Base-by-base conservation (phyloP, 1,140 invertebrate genomes). In the Drosophila elegans region DNA sequence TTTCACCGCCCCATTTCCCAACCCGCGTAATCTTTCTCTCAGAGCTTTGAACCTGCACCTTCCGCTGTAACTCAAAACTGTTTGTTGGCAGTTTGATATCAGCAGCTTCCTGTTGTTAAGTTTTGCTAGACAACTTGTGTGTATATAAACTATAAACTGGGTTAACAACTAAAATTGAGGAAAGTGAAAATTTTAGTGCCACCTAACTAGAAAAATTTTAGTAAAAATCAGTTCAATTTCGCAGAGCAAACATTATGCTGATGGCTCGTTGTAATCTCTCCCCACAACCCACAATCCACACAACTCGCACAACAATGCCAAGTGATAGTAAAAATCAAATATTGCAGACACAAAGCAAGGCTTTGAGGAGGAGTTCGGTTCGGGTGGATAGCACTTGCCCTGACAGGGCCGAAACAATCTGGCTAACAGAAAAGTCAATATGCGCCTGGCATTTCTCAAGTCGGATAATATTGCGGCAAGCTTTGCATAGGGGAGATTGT, bases 81-180 rank as follows among this genome's bases (percentile, higher is more conserved):
- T 88, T 81, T 74, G 81, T 44, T 85, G 78, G 49, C 82, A 74
- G 60, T 51, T 56, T 64, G 83, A 88, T 86, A 88, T 88, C 83
- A 89, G 84, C 84, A 61, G 76, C 67, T 83, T 88, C 83, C 83
- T 88, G 83, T 88, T 88, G 79, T 77, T 89, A 89, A 83, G 84
- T 88, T 86, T 73, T 52, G 54, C 46, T 45, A 56, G 56, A 45
- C 41, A 78, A 71, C 72, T 68, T 68, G 54, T 60, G 13, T 64
- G n/a, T 34, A 21, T 45, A 21, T 21, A 21, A 21, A 21, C 16
- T 21, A 21, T 21, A 54, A 77, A 69, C 34, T 77, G 55, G 61
- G 55, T 64, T 74, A 63, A 51, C 32, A 75, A 60, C 76, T 62
- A 54, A 59, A 67, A 80, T 52, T 32, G 44, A 21, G 39, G 52